These are phyloP conservation scores for Acrobasis suavella DNA, from an alignment of 2,888 invertebrate genomes.

Conservation along the genomic window DNA sequence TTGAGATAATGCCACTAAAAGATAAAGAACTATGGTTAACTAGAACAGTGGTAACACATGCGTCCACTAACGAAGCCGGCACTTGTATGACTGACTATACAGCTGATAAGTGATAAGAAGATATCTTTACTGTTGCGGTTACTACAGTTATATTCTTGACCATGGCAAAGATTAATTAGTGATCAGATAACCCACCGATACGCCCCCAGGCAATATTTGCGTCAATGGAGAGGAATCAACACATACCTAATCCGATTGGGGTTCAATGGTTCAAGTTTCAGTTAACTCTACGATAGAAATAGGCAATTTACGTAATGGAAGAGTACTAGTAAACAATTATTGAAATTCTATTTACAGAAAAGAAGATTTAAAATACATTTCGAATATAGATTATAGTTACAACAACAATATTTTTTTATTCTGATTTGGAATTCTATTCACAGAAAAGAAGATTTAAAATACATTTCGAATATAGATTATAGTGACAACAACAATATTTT, in stretches of 20 bases:
- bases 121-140: slow-evolving; percentile 29
- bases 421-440: neutral
- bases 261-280: slow-evolving; percentile 65
- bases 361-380: neutral
- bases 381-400: neutral
- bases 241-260: slow-evolving; percentile 39
- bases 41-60: slow-evolving; percentile 34
- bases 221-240: slow-evolving; percentile 56
- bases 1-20: slow-evolving; percentile 21
- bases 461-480: neutral
- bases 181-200: slow-evolving; percentile 61
- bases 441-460: neutral
- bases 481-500: neutral
- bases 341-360: neutral
- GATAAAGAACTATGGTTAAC: slow-evolving; percentile 3
- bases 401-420: neutral
- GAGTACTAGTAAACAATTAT: slow-evolving; percentile 32
- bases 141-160: slow-evolving; percentile 34
- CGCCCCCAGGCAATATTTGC: slow-evolving; percentile 57
- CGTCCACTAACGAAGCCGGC: slow-evolving; percentile 36
- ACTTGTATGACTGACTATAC: slow-evolving; percentile 42
- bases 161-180: slow-evolving; percentile 54
- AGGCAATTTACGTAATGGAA: slow-evolving; percentile 40
- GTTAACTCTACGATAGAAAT: slow-evolving; percentile 57
- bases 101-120: slow-evolving; percentile 43